A percentile compares a stretch with the other conserved stretches of the same genome.
Conservation (phyloP, 2,888 invertebrate genomes). For the Zele albiditarsus region DNA sequence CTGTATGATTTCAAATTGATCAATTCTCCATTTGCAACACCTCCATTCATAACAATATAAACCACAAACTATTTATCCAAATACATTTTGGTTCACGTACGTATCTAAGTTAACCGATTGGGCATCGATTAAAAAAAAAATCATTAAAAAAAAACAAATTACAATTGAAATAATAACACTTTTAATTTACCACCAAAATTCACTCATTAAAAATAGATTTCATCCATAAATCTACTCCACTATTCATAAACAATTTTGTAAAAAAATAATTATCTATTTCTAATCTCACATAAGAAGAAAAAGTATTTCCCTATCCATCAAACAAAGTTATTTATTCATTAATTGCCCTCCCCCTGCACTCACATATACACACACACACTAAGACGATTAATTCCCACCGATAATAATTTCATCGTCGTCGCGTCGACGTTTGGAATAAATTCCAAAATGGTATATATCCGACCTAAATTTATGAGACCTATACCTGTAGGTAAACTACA, state of each 20-base stretch:
- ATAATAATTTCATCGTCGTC: background rate
- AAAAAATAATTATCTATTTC: background rate
- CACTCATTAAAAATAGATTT: too few species aligned
- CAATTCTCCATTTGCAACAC: too few species aligned
- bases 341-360: background rate
- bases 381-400: background rate
- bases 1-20: too few species aligned
- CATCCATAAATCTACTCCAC: too few species aligned
- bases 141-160: too few species aligned
- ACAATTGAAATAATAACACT: too few species aligned
- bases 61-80: too few species aligned
- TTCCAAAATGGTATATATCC: constrained; percentile 22
- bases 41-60: too few species aligned
- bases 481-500: constrained; percentile 5
- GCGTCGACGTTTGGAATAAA: constrained; percentile 3
- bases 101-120: too few species aligned
- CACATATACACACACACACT: background rate
- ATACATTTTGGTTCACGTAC: too few species aligned
- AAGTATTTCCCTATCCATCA: background rate
- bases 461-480: constrained; percentile 35
- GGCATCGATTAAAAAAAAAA: too few species aligned
- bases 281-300: background rate
- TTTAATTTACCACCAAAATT: too few species aligned
- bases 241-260: background rate
- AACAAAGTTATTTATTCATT: background rate